A percentile compares a stretch with the other conserved stretches of the same genome.
Evolutionary conservation across 1,140 invertebrate species (phyloP).

Genomic region (Maniola jurtina): DNA sequence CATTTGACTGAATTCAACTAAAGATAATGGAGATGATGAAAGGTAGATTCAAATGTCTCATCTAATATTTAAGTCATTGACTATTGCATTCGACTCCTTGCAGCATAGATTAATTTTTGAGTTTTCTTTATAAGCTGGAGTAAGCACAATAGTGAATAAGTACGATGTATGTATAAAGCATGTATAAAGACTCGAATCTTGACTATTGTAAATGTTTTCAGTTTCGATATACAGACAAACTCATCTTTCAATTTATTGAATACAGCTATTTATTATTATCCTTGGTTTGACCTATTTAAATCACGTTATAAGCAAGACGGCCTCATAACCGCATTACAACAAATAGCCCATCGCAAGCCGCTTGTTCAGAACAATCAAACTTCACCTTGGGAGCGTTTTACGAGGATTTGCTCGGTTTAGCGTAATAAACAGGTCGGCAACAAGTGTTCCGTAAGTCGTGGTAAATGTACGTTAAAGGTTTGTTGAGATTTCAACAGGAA

Average conservation of each 20-base stretch:
- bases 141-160: too few relatives aligned
- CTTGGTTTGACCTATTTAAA: slow-evolving; percentile 61
- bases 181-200: too few relatives aligned
- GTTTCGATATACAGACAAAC: background rate
- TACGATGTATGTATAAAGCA: too few relatives aligned
- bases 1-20: too few relatives aligned
- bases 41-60: too few relatives aligned
- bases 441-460: slow-evolving; percentile 23
- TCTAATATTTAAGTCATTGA: too few relatives aligned
- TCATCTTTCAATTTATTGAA: background rate
- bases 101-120: too few relatives aligned
- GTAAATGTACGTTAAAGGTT: background rate
- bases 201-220: too few relatives aligned
- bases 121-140: too few relatives aligned
- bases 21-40: too few relatives aligned
- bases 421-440: slow-evolving; percentile 55
- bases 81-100: too few relatives aligned
- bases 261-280: slow-evolving; percentile 32
- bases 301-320: slow-evolving; percentile 52
- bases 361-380: slow-evolving; percentile 60
- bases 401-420: slow-evolving; percentile 45
- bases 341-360: slow-evolving; percentile 30
- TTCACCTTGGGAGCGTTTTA: slow-evolving; percentile 67
- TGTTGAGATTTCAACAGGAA: slow-evolving; percentile 1
- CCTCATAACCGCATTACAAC: slow-evolving; percentile 62